Percentiles rank a stretch among this genome's conserved stretches.
Evolutionary conservation across 2,888 invertebrate species (phyloP).

Genomic region (Drosophila prostipennis): DNA sequence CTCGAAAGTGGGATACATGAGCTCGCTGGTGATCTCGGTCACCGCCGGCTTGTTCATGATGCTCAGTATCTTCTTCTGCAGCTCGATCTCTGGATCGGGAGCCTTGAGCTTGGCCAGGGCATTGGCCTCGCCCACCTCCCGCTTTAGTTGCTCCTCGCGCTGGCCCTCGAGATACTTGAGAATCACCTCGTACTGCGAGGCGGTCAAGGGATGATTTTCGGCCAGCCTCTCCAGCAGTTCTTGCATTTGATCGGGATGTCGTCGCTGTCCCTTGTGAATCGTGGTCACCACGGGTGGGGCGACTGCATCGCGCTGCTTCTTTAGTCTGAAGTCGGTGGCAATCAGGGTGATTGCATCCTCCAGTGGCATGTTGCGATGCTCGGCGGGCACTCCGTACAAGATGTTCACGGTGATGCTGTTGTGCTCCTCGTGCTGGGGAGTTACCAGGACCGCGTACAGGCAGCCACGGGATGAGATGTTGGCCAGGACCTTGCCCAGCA

Average conservation of each 20-base stretch:
- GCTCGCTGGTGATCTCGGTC: slow-evolving; percentile 74
- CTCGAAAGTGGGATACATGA: slow-evolving; percentile 79
- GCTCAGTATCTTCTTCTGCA: slow-evolving; percentile 84
- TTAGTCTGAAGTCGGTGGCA: slow-evolving; percentile 88
- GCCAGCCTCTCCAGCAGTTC: slow-evolving; percentile 91
- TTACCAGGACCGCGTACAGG: slow-evolving; percentile 94
- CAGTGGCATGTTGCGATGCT: slow-evolving; percentile 97
- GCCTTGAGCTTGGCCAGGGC: slow-evolving; percentile 73
- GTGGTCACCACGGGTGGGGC: not conserved
- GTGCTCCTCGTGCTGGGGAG: slow-evolving; percentile 93
- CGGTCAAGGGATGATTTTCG: slow-evolving; percentile 91
- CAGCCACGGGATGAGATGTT: slow-evolving; percentile 95
- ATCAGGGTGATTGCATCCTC: slow-evolving; percentile 94
- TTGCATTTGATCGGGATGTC: slow-evolving; percentile 88
- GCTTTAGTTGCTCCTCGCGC: slow-evolving; percentile 89
- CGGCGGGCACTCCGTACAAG: slow-evolving; percentile 93
- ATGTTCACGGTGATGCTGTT: slow-evolving; percentile 95
- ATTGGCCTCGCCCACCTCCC: slow-evolving; percentile 89
- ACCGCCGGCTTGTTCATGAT: slow-evolving; percentile 84
- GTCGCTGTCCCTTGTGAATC: slow-evolving; percentile 83
- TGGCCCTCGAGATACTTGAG: slow-evolving; percentile 90
- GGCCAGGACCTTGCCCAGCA: slow-evolving; percentile 91
- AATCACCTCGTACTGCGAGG: slow-evolving; percentile 91
- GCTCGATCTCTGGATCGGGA: slow-evolving; percentile 83
- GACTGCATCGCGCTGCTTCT: slow-evolving; percentile 85